Conservation (phyloP, 2,113 vertebrate species). For the Steatornis caripensis region DNA sequence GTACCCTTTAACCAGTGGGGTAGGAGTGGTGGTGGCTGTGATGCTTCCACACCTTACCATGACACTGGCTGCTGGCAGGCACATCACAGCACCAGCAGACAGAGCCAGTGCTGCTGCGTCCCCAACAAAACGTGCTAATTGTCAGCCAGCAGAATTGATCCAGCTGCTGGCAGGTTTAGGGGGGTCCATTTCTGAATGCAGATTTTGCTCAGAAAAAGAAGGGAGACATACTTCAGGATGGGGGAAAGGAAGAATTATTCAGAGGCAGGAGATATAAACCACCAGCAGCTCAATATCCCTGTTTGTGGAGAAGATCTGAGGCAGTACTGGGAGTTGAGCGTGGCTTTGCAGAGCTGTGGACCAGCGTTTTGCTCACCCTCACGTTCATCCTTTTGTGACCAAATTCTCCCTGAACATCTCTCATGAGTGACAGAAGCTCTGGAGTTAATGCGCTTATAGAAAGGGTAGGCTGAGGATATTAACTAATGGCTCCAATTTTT, state of each 20-base stretch:
- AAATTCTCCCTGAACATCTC: neutral
- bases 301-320: neutral
- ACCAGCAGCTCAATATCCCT: neutral
- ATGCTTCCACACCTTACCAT: neutral
- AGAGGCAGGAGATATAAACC: neutral
- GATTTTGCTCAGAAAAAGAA: neutral
- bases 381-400: neutral
- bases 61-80: neutral
- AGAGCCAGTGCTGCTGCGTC: neutral
- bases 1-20: neutral
- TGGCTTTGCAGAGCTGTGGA: neutral
- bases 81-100: neutral
- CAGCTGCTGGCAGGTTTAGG: neutral
- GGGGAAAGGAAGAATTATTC: neutral
- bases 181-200: neutral
- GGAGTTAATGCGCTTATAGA: neutral
- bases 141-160: neutral
- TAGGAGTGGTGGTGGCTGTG: neutral
- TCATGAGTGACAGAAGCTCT: neutral
- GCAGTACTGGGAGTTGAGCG: neutral
- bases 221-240: neutral
- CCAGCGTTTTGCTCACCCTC: neutral
- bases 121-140: neutral
- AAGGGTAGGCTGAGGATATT: slow-evolving; percentile 10
- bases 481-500: neutral